Percentiles rank a stretch among this genome's conserved stretches.
phyloP scores from a whole-genome alignment of 2,113 vertebrate species.

The Trematocara stigmaticum region DNA sequence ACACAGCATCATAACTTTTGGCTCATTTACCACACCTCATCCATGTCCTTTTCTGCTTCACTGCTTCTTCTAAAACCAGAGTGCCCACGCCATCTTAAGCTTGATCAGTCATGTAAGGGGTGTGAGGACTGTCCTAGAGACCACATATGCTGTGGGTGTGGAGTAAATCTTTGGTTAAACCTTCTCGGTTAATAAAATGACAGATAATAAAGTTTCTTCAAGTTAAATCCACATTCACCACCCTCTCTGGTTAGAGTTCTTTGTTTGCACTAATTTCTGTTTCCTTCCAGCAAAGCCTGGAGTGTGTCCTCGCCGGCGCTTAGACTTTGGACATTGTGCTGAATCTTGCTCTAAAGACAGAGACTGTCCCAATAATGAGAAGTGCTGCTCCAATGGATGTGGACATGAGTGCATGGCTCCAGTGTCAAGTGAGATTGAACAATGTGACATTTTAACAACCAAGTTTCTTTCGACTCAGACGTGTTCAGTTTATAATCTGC shows the following conservation, averaged over 20 bases:
- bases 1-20: background rate
- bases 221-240: background rate
- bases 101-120: slow-evolving; percentile 45
- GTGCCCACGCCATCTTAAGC: slow-evolving; percentile 40
- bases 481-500: background rate
- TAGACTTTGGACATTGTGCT: background rate
- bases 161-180: background rate
- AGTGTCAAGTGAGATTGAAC: background rate
- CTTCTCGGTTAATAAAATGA: background rate
- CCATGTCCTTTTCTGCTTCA: background rate
- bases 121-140: slow-evolving; percentile 57
- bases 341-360: background rate
- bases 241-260: background rate
- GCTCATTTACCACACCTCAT: background rate
- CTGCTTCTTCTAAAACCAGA: slow-evolving; percentile 27
- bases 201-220: background rate
- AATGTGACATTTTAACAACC: background rate
- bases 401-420: background rate
- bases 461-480: background rate
- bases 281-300: background rate
- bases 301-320: background rate
- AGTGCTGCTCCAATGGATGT: background rate
- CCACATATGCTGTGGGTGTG: background rate
- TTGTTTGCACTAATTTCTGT: background rate
- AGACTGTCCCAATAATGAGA: background rate